Base-by-base conservation (phyloP, 2,888 invertebrate species). In the Clivina fossor region DNA sequence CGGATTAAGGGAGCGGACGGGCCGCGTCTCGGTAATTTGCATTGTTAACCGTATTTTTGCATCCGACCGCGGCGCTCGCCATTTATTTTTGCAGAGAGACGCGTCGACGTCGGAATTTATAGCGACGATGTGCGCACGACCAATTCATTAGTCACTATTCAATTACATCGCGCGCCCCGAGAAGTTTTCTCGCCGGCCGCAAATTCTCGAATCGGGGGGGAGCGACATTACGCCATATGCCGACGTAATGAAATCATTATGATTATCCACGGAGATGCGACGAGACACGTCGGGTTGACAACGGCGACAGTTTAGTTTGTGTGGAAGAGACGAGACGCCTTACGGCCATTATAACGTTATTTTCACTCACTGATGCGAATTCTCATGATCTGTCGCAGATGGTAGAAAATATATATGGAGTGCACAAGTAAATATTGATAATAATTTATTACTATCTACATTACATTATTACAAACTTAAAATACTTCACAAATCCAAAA, bases 91-190 rank as follows among this genome's bases (percentile, higher is more conserved):
- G 53, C 53, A 30, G 44, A 53, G 44, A 44, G 43, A 37, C 53
- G 35, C 35, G 53, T 49, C 49, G 49, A 13, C 26, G 22, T 15
- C 20, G 26, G 53, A 53, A n/a, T 53, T 53, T 53, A 53, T 53
- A 44, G n/a, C n/a, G 53, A 53, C 53, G 53, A 53, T 53, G 53
- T 37, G n/a, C n/a, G n/a, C n/a, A n/a, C n/a, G 44, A 44, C 53
- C 53, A 53, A 53, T 53, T 53, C 53, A 53, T 53, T 53, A 53
- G 53, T 53, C 53, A 53, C 53, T 53, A 53, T 53, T 53, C 53
- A 53, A 53, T 53, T 53, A 53, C 53, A 44, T 53, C 44, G 37
- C 44, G n/a, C n/a, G n/a, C n/a, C n/a, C n/a, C n/a, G n/a, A 53
- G 53, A 53, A 53, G 53, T 53, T 53, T 53, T 44, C 53, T 44